phyloP scores from a whole-genome alignment of 2,113 vertebrate genomes.

The Crotalus helleri region DNA sequence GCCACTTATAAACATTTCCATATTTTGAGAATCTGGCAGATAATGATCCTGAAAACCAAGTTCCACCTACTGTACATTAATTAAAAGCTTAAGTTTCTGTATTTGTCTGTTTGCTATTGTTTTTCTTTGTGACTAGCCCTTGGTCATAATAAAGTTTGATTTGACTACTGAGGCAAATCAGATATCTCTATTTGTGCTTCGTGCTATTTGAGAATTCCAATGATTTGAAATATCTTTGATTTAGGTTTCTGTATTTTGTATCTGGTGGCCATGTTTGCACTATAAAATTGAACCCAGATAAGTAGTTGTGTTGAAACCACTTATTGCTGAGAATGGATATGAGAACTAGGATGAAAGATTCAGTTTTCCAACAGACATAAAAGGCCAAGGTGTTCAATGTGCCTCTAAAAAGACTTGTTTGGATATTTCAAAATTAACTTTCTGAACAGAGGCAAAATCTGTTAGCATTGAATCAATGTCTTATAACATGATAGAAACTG shows the following conservation, averaged over 20 bases:
- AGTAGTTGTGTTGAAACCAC: neutral
- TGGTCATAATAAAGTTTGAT: neutral
- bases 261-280: neutral
- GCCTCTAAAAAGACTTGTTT: neutral
- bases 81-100: neutral
- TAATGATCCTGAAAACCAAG: neutral
- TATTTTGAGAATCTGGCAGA: neutral
- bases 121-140: neutral
- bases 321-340: neutral
- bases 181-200: neutral
- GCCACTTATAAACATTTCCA: neutral
- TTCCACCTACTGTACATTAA: neutral
- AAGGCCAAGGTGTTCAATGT: neutral
- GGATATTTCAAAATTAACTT: neutral
- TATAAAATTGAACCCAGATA: neutral
- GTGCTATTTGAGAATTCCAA: neutral
- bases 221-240: neutral
- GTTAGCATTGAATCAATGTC: slow-evolving; percentile 8
- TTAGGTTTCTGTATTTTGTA: neutral
- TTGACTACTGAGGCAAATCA: neutral
- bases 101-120: neutral
- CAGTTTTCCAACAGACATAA: neutral
- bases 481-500: slow-evolving; percentile 6
- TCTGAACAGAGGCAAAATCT: neutral
- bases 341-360: neutral